These are phyloP conservation scores for Subacronicta megacephala DNA, from an alignment of 2,888 invertebrate genomes.

Conservation along the genomic window DNA sequence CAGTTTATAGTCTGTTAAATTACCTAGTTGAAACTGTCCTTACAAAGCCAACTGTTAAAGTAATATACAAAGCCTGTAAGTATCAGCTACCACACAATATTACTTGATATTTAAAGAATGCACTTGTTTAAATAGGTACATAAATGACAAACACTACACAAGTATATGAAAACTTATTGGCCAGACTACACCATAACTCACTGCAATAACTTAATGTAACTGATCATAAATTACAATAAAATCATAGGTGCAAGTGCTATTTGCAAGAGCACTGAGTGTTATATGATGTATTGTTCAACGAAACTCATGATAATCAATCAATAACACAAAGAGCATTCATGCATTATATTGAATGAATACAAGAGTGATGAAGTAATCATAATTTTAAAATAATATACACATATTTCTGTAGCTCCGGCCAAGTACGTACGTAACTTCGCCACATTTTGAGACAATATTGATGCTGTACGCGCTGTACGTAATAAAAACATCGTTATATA, in stretches of 20 bases:
- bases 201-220: no score
- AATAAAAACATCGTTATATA: constrained; percentile 39
- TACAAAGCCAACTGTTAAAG: no score
- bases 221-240: background rate
- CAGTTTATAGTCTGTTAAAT: no score
- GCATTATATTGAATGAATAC: constrained; percentile 1
- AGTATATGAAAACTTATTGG: background rate
- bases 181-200: background rate
- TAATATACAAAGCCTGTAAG: no score
- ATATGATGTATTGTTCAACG: constrained; percentile 36
- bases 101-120: no score
- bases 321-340: constrained; percentile 40
- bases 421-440: constrained; percentile 45
- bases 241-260: constrained; percentile 6
- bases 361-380: constrained; percentile 8
- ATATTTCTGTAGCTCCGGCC: constrained; percentile 3
- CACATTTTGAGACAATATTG: constrained; percentile 27
- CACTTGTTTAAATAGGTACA: no score
- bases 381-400: background rate
- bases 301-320: constrained; percentile 11
- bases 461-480: constrained; percentile 20
- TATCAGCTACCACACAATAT: no score
- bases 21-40: no score
- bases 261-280: background rate
- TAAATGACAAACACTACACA: no score